These are phyloP conservation scores for Mactromeris polynyma DNA, from an alignment of 2,888 invertebrate genomes.

Conservation along the genomic window DNA sequence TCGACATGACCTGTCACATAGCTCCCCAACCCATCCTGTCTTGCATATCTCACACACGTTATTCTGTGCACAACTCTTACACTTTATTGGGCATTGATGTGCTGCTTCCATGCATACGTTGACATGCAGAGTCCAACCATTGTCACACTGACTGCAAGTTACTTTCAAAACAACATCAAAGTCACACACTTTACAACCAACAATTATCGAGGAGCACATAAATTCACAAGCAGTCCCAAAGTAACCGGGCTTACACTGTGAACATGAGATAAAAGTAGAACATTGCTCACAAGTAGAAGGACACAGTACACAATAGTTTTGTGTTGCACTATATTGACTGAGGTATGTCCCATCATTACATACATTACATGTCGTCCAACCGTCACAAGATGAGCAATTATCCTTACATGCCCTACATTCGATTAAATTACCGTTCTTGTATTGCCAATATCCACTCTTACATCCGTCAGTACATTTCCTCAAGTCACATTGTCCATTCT, in stretches of 20 bases:
- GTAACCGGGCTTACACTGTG: neutral
- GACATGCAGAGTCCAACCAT: neutral
- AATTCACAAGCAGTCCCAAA: neutral
- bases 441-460: neutral
- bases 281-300: neutral
- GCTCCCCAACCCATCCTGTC: neutral
- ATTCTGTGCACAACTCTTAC: neutral
- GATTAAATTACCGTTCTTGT: neutral
- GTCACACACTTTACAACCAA: neutral
- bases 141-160: neutral
- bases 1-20: neutral
- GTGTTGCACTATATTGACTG: neutral
- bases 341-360: neutral
- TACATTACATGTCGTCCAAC: neutral
- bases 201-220: neutral
- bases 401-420: neutral
- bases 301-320: neutral
- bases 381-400: neutral
- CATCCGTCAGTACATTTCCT: neutral
- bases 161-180: neutral
- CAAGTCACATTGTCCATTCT: neutral
- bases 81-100: neutral
- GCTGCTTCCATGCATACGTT: neutral
- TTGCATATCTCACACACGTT: neutral
- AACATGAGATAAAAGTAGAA: neutral